Base-by-base conservation (phyloP, 2,888 invertebrate genomes). In the Spilarctia lutea region DNA sequence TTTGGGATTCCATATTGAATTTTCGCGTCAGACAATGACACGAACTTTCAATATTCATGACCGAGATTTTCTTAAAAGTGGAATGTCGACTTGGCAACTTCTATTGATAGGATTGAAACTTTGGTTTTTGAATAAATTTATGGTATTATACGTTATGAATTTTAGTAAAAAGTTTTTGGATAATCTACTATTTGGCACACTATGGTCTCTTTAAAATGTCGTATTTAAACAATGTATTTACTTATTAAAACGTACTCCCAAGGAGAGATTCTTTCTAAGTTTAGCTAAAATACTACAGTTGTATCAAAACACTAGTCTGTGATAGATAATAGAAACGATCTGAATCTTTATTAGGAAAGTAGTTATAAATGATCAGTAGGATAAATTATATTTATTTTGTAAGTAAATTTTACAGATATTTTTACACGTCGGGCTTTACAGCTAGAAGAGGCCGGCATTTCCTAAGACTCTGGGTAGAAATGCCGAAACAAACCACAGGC, bases 1-100 rank as follows among this genome's bases (percentile, higher is more conserved):
- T 81, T 79, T 81, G 72, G 30, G 30, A 27, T 63, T 81, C 67
- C 76, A 70, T 68, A 78, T 72, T 72, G 63, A 72, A 77, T 72
- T 79, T 72, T 71, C 63, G 24, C 70, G 72, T 48, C 68, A 78
- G 73, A 63, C 71, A 78, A 56, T 71, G 80, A 76, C 83, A 65
- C 67, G 42, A 65, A 72, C 71, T 77, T 79, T 81, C 72, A 75
- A 81, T 83, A 81, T 78, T 80, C 75, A 65, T 65, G 74, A 60
- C 6, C 10, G 65, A 66, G 13, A 39, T 68, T 73, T 52, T 69
- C 70, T 71, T 66, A 33, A 70, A 69, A 74, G 30, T 56, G 42
- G 39, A 56, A 65, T 33, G 48, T 27, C 11, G 42, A 71, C 63
- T 68, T 48, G 27, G 35, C 45, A 65, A 10, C 20, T 16, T 63